These are phyloP conservation scores for Chrosomus eos DNA, from an alignment of 2,797 vertebrate genomes.

Conservation along the genomic window DNA sequence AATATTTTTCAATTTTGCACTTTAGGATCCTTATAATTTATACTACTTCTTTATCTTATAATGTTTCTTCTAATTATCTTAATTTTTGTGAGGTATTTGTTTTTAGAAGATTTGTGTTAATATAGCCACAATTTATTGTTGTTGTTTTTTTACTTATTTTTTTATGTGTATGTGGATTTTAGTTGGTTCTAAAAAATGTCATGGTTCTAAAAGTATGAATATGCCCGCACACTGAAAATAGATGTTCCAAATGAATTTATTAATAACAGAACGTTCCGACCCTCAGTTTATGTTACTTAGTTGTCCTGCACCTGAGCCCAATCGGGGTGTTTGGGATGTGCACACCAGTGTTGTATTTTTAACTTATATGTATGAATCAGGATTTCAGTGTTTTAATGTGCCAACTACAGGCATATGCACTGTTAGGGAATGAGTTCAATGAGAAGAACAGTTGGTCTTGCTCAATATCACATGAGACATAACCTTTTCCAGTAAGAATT, in stretches of 20 bases:
- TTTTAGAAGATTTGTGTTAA: background rate
- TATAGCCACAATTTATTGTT: background rate
- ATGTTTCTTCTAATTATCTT: background rate
- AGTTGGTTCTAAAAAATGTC: too few relatives aligned
- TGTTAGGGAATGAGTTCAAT: background rate
- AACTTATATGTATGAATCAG: background rate
- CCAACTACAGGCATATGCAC: background rate
- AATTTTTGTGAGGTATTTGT: background rate
- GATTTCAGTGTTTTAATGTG: background rate
- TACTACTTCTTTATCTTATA: background rate
- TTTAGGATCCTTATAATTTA: background rate
- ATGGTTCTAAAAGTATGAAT: too few relatives aligned
- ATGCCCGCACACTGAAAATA: too few relatives aligned
- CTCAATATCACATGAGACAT: constrained; percentile 24
- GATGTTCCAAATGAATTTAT: too few relatives aligned
- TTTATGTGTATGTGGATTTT: background rate
- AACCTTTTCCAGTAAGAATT: constrained; percentile 42
- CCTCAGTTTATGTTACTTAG: too few relatives aligned
- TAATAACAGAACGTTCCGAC: too few relatives aligned
- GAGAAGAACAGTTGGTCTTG: constrained; percentile 28
- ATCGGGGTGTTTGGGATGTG: too few relatives aligned
- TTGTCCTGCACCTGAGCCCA: too few relatives aligned
- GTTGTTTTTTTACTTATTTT: background rate
- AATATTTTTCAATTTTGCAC: background rate
- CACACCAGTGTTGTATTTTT: too few relatives aligned